Base-by-base conservation (phyloP, 2,888 invertebrate species). In the Therioaphis trifolii region DNA sequence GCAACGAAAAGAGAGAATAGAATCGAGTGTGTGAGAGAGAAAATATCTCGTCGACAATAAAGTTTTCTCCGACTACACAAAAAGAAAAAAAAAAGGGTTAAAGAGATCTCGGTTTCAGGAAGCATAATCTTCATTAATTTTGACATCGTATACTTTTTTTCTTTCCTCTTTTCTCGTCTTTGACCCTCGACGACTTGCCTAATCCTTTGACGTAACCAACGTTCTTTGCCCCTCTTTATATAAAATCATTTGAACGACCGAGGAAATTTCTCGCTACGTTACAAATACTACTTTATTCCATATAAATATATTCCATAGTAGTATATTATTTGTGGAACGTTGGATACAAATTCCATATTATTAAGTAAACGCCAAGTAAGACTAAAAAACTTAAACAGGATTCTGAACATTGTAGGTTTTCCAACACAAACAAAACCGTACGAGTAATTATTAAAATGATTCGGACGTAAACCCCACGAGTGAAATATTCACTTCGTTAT, bases 81-180 rank as follows among this genome's bases (percentile, higher is more conserved):
- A 18, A 74, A 35, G n/a, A 61, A 21, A 61, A 35, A 72, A 72
- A 35, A 82, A 82, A 82, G 82, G 63, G 80, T 80, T 80, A 72
- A 80, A 61, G 71, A 80, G 71, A 80, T 72, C 61, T 80, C 80
- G 69, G 80, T 80, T 80, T 80, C 80, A 72, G 74, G 82, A 74
- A 82, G 82, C 72, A 74, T 52, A 74, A 74, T 82, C 63, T 72
- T 82, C 82, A 82, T 82, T 82, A 82, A 66, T 74, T 82, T 82
- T 63, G 72, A 82, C 82, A 82, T 69, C 71, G 46, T 61, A 72
- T 72, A 43, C 43, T 27, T 55, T 69, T 77, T 78, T 69, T 29
- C 40, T 3, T 29, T 43, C 40, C 43, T 21, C 21, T 66, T 63
- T 21, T 58, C 40, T 79, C 78, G 27, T 69, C 52, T 78, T 55